These are phyloP conservation scores for Brachyalestes nurse DNA, from an alignment of 2,797 vertebrate species.

Conservation along the genomic window DNA sequence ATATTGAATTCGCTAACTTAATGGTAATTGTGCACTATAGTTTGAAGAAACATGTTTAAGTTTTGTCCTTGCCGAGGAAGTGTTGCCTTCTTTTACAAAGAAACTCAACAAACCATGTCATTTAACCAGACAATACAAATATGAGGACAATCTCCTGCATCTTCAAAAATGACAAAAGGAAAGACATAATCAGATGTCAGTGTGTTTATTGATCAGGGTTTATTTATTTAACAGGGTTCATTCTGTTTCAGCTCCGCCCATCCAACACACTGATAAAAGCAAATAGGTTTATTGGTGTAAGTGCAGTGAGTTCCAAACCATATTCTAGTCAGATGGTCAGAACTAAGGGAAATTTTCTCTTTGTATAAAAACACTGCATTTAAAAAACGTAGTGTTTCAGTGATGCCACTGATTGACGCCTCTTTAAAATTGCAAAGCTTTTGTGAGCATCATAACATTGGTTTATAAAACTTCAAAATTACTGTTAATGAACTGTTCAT, in stretches of 20 bases:
- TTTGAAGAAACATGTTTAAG: too few species aligned
- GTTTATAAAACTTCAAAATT: too few species aligned
- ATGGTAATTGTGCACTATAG: too few species aligned
- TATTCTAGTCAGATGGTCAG: not conserved
- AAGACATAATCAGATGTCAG: not conserved
- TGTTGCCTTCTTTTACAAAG: too few species aligned
- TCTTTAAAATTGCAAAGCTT: not conserved
- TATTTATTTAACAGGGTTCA: not conserved
- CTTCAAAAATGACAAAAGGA: not conserved
- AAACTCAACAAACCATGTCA: too few species aligned
- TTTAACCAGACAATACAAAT: too few species aligned
- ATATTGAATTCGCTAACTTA: too few species aligned
- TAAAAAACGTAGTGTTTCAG: not conserved
- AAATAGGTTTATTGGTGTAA: not conserved
- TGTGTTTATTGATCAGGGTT: slow-evolving; percentile 3
- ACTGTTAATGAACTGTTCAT: not conserved
- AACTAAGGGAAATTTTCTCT: not conserved
- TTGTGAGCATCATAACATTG: not conserved
- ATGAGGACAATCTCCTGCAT: too few species aligned
- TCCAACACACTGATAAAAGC: not conserved
- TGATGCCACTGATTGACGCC: not conserved
- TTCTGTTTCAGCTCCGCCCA: not conserved
- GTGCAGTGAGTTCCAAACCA: not conserved
- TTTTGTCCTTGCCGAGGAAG: too few species aligned
- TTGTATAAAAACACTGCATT: not conserved